A percentile compares a stretch with the other conserved stretches of the same genome.
These are phyloP conservation scores for Sarcoramphus papa DNA, from an alignment of 2,797 vertebrate species.

Conservation along the genomic window DNA sequence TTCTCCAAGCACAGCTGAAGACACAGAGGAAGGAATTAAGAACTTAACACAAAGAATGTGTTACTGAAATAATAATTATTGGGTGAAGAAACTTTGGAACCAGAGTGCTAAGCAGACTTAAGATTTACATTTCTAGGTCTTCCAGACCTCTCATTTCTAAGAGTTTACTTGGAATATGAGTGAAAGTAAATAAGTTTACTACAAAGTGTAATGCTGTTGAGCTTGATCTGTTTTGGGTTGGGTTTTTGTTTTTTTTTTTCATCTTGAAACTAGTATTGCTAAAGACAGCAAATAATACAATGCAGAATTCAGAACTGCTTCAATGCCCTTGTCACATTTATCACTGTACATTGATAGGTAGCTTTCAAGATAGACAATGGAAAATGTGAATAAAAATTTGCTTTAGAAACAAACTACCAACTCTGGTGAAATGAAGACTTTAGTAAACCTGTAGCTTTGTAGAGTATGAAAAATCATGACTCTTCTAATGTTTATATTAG, in stretches of 20 bases:
- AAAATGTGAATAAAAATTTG: neutral
- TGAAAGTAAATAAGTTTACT: neutral
- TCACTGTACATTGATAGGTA: neutral
- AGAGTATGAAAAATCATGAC: neutral
- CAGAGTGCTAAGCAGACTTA: neutral
- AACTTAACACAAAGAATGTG: neutral
- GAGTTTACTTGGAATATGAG: neutral
- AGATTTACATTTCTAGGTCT: neutral
- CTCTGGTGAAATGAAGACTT: neutral
- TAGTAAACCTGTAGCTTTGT: neutral
- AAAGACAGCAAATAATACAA: neutral
- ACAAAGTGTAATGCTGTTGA: neutral
- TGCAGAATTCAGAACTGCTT: neutral
- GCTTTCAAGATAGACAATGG: neutral
- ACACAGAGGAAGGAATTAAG: neutral
- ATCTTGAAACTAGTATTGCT: neutral
- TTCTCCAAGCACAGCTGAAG: neutral
- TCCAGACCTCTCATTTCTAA: neutral
- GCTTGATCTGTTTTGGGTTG: neutral
- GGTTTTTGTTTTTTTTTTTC: neutral
- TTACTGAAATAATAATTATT: neutral
- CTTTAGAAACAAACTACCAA: neutral
- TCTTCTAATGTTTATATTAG: neutral
- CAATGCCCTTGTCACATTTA: neutral
- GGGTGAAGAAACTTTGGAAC: neutral